A percentile compares a stretch with the other conserved stretches of the same genome.
Conservation (phyloP, 2,113 vertebrate genomes). For the Bujurquina vittata region DNA sequence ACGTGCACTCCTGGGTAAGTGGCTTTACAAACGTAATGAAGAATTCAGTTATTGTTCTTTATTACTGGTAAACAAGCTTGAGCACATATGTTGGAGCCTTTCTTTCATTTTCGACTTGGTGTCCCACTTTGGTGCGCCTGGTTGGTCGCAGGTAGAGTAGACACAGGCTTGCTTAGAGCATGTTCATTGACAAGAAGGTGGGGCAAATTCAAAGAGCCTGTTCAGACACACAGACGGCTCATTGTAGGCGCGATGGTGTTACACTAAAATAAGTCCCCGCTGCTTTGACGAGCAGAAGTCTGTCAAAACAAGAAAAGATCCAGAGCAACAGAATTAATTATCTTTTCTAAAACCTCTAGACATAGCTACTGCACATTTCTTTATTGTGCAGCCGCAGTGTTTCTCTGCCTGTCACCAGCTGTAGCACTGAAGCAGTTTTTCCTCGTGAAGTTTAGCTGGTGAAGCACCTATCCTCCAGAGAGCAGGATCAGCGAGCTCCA, state of each 20-base stretch:
- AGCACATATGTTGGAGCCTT: not conserved
- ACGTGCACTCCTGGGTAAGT: too few species aligned
- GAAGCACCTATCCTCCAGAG: conserved; percentile 56
- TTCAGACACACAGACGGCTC: not conserved
- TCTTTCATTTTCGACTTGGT: not conserved
- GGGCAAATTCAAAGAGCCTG: not conserved
- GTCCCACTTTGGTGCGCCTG: not conserved
- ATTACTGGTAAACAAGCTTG: too few species aligned
- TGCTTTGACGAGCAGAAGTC: not conserved
- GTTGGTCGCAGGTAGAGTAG: not conserved
- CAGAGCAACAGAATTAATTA: not conserved
- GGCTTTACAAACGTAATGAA: too few species aligned
- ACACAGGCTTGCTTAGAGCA: not conserved
- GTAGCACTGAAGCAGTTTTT: conserved; percentile 45
- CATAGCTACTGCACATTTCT: not conserved
- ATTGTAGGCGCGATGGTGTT: too few species aligned
- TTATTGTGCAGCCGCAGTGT: not conserved
- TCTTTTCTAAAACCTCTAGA: not conserved
- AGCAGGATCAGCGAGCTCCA: conserved; percentile 26
- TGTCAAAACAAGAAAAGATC: not conserved
- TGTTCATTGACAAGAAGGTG: not conserved
- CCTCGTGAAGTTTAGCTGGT: conserved; percentile 24
- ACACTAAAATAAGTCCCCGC: too few species aligned
- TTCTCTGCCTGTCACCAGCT: not conserved
- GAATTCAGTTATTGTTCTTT: too few species aligned